phyloP scores from a whole-genome alignment of 2,113 vertebrate species.

The Poeciliopsis prolifica region DNA sequence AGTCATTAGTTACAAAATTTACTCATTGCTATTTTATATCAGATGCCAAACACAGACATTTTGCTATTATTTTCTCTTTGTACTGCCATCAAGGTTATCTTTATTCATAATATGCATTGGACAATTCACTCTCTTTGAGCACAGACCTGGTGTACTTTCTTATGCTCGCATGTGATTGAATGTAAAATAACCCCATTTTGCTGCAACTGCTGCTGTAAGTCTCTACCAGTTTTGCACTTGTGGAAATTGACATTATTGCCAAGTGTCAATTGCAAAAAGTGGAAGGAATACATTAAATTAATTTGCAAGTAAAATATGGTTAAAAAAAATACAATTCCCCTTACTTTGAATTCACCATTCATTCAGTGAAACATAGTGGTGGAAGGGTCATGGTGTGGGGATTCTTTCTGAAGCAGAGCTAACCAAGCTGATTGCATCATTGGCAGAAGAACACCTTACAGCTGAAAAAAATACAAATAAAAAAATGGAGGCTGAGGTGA shows the following conservation, averaged over 20 bases:
- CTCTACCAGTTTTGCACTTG: not conserved
- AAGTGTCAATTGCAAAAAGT: not conserved
- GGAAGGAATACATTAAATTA: not conserved
- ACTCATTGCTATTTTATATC: constrained; percentile 44
- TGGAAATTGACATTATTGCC: not conserved
- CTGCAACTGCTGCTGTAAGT: not conserved
- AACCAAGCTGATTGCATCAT: not conserved
- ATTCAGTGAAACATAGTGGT: not conserved
- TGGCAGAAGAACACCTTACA: not conserved
- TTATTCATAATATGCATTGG: not conserved
- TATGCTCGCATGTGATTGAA: not conserved
- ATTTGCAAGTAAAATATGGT: not conserved
- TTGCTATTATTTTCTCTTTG: constrained; percentile 19
- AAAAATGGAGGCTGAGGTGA: not conserved
- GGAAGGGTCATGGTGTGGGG: not conserved
- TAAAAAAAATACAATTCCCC: not conserved
- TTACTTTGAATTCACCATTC: not conserved
- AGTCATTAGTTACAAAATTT: constrained; percentile 19
- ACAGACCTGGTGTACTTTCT: not conserved
- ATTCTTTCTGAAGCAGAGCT: not conserved
- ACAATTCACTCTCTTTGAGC: not conserved
- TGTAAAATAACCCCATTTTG: not conserved
- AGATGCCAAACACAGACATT: constrained; percentile 30
- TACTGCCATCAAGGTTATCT: constrained; percentile 8
- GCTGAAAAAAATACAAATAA: not conserved